Evolutionary conservation across 2,888 invertebrate genomes (phyloP), one percentile per base, ranked within the genome.

Genomic region (Galeopsomyia nigrocyanea): DNA sequence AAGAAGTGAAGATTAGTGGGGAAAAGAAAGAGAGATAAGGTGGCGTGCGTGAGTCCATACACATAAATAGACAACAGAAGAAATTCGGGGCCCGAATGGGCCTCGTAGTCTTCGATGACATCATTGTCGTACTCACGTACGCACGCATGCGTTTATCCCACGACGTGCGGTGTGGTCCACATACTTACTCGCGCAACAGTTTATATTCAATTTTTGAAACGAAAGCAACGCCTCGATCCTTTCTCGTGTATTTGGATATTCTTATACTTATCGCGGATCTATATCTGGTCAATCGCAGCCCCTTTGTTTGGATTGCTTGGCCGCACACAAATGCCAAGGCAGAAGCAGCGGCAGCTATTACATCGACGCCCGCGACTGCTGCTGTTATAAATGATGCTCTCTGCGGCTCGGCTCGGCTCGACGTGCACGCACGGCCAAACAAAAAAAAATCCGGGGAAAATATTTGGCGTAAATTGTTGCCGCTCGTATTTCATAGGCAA

Each of bases 371-470:
- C 7, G 39, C 39, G 7, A 39, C 62, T 55, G 26, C 50, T 58
- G 51, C 74, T 75, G 77, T 82, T 80, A 81, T 80, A 80, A 81
- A 82, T 81, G 81, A 81, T 80, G 74, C 77, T 77, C 79, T 76
- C 76, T 77, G 77, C 67, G 50, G 58, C 61, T 60, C 49, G 19
- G 31, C 62, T 57, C 26, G 26, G 26, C 26, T 26, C 39, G 39
- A 10, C 13, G 39, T 39, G 10, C 10, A 39, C 49, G 57, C 56
- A 26, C 9, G 64, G 17, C 3, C 9, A 46, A 51, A 49, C 5
- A 22, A 26, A 58, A 22, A 26, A 58, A 64, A 46, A 69, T 49
- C 58, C 66, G 53, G 60, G 61, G 50, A 62, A 60, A 73, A 70
- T 64, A 64, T 70, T 60, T 68, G 79, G 80, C 75, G 77, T 77